Conservation (phyloP, 2,113 vertebrate genomes). For the Rhynchomys soricoides region DNA sequence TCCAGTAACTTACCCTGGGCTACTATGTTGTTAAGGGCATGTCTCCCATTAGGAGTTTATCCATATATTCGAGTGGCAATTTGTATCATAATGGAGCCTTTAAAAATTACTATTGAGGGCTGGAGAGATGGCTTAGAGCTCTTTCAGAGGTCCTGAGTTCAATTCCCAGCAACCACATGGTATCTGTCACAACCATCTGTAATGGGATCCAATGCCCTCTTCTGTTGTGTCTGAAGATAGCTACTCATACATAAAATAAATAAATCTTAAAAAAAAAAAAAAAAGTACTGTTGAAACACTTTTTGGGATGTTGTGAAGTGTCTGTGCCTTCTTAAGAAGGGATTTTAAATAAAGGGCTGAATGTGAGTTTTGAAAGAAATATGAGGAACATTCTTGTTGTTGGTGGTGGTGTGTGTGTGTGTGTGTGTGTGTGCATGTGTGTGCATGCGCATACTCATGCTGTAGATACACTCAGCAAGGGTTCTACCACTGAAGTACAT, state of each 20-base stretch:
- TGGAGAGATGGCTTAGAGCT: too few species aligned
- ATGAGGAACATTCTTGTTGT: neutral
- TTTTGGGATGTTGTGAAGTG: neutral
- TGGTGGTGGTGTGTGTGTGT: neutral
- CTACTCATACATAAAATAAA: too few species aligned
- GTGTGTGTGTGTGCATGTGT: neutral
- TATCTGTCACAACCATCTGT: too few species aligned
- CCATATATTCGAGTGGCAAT: neutral
- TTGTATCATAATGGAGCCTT: neutral
- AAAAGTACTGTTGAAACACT: neutral
- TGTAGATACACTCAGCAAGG: neutral
- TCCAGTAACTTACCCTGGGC: neutral
- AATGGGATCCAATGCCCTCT: too few species aligned
- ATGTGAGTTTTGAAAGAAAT: neutral
- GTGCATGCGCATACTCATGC: neutral
- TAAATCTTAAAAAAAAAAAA: too few species aligned
- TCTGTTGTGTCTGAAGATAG: too few species aligned
- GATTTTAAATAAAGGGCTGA: neutral
- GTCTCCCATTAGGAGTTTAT: neutral
- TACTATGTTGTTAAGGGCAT: neutral
- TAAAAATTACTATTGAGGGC: neutral
- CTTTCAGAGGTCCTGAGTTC: too few species aligned
- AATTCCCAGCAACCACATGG: too few species aligned
- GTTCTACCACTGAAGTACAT: neutral
- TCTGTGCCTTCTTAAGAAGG: neutral